Conservation (phyloP, 2,113 vertebrate species). For the Melanerpes aurifrons region DNA sequence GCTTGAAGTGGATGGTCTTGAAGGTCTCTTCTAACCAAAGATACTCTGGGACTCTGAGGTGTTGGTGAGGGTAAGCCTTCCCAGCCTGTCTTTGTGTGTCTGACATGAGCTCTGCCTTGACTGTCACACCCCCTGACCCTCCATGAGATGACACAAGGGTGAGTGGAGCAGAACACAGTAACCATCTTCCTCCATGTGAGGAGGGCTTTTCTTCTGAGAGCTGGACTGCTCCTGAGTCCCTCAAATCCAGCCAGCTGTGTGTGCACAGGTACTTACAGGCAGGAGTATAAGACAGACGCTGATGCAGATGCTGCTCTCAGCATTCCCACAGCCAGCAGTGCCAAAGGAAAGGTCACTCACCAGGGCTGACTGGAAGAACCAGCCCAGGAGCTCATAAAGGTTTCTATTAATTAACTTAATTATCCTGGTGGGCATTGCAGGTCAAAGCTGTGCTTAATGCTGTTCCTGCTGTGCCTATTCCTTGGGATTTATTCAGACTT, state of each 20-base stretch:
- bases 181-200: neutral
- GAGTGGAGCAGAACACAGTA: neutral
- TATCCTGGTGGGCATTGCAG: neutral
- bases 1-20: too few relatives aligned
- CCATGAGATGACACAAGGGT: neutral
- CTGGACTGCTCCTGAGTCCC: neutral
- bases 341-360: fast-evolving
- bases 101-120: neutral
- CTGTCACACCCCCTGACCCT: neutral
- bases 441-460: neutral
- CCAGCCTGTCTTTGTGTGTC: neutral
- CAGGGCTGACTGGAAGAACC: constrained; percentile 16
- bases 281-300: neutral
- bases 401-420: constrained; percentile 44
- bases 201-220: neutral
- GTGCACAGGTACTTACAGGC: too few relatives aligned
- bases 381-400: neutral
- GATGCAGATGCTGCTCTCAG: neutral
- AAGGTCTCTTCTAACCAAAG: too few relatives aligned
- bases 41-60: too few relatives aligned
- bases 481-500: neutral
- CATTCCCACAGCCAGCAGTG: neutral
- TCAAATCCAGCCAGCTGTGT: neutral
- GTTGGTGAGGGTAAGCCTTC: neutral
- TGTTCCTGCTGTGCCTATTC: neutral